A percentile compares a stretch with the other conserved stretches of the same genome.
Conservation (phyloP, 2,113 vertebrate species). For the Ibidorhyncha struthersii region DNA sequence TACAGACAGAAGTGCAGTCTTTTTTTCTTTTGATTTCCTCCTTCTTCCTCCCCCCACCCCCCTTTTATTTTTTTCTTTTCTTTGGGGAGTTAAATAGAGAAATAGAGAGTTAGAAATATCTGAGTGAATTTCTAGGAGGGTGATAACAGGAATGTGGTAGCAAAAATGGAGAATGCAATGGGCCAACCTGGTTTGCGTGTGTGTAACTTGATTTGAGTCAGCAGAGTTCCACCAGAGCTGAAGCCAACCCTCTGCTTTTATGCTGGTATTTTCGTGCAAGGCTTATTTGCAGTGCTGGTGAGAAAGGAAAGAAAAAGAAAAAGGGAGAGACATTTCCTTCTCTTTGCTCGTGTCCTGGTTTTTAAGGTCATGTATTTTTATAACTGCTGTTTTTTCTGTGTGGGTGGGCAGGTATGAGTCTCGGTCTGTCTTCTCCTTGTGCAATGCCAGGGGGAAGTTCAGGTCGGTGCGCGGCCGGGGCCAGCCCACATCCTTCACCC, state of each 20-base stretch:
- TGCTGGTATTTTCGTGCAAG: background rate
- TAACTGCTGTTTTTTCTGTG: background rate
- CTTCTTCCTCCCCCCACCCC: too few relatives aligned
- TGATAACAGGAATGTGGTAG: background rate
- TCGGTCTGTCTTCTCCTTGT: background rate
- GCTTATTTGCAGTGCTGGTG: background rate
- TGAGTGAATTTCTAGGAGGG: background rate
- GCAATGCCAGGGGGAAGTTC: constrained; percentile 35
- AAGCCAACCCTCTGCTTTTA: background rate
- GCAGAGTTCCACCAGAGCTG: background rate
- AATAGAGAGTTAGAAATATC: background rate
- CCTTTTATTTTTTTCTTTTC: background rate
- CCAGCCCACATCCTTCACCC: constrained; percentile 77
- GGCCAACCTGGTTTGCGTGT: background rate
- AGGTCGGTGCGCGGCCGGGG: background rate
- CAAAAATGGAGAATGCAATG: background rate
- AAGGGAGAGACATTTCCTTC: constrained; percentile 31
- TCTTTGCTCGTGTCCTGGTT: constrained; percentile 39
- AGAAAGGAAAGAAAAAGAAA: background rate
- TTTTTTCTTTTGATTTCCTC: too few relatives aligned
- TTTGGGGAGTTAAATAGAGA: background rate
- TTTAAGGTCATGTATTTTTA: constrained; percentile 65
- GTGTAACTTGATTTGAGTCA: background rate
- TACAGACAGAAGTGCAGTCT: background rate
- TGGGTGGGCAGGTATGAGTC: constrained; percentile 28